These are phyloP conservation scores for Pseudomyrmex sp. DNA, from an alignment of 1,140 invertebrate genomes.

Conservation along the genomic window DNA sequence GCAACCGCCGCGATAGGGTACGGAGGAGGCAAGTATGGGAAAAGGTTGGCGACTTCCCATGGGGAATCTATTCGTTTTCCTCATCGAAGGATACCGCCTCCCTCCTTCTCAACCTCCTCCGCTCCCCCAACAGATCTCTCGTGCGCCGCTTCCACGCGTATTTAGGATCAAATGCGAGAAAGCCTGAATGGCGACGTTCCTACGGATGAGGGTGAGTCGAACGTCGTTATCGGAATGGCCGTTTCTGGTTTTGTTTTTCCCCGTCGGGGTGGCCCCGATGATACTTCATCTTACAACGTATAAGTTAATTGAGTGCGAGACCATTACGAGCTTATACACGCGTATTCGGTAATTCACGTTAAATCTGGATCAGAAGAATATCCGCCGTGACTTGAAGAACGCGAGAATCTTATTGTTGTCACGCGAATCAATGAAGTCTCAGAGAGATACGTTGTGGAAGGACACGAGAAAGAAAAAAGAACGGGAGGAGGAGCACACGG, in stretches of 20 bases:
- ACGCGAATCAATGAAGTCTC: constrained; percentile 24
- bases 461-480: constrained; percentile 56
- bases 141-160: constrained; percentile 37
- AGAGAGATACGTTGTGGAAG: background rate
- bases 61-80: constrained; percentile 83
- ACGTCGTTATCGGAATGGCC: constrained; percentile 63
- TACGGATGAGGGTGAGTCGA: constrained; percentile 37
- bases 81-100: constrained; percentile 42
- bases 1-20: constrained; percentile 43
- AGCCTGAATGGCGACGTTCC: background rate
- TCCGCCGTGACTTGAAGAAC: background rate
- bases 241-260: constrained; percentile 39
- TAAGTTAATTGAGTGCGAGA: constrained; percentile 31
- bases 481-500: constrained; percentile 6
- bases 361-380: constrained; percentile 1
- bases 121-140: background rate
- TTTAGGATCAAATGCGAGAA: constrained; percentile 41
- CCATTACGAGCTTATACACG: constrained; percentile 6
- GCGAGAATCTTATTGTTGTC: background rate
- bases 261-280: background rate
- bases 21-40: constrained; percentile 45
- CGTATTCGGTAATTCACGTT: background rate
- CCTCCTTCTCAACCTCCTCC: background rate
- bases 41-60: constrained; percentile 79
- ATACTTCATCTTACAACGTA: constrained; percentile 10